A percentile compares a stretch with the other conserved stretches of the same genome.
These are phyloP conservation scores for Carterocephalus palaemon DNA, from an alignment of 2,888 invertebrate species.

Conservation along the genomic window DNA sequence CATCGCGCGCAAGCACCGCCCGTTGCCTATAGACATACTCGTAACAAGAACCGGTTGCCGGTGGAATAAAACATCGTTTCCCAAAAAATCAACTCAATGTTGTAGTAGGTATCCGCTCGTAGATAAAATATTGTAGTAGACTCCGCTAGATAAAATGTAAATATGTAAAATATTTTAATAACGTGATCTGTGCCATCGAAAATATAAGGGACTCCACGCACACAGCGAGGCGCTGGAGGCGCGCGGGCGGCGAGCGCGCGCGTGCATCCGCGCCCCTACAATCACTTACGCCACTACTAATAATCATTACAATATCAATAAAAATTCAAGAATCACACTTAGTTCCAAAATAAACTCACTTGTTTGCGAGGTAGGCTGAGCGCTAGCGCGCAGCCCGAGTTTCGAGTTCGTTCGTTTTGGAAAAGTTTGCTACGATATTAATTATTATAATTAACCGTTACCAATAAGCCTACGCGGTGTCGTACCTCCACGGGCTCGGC, in stretches of 20 bases:
- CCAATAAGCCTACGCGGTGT: conserved; percentile 77
- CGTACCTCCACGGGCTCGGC: conserved; percentile 65
- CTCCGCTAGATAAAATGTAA: conserved; percentile 78
- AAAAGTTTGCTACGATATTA: conserved; percentile 79
- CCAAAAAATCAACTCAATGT: conserved; percentile 77
- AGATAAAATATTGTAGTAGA: conserved; percentile 78
- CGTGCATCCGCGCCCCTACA: conserved; percentile 59
- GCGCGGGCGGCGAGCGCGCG: conserved; percentile 44
- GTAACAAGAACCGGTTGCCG: conserved; percentile 76
- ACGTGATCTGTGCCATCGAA: conserved; percentile 76
- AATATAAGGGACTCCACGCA: conserved; percentile 76
- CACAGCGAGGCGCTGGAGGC: conserved; percentile 62
- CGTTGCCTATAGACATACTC: conserved; percentile 63
- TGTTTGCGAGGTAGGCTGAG: conserved; percentile 85
- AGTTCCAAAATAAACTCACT: conserved; percentile 88
- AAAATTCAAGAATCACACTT: conserved; percentile 86
- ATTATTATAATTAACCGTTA: conserved; percentile 77
- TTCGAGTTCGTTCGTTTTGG: conserved; percentile 81
- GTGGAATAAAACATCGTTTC: conserved; percentile 78
- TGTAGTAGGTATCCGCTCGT: conserved; percentile 77
- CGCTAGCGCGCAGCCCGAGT: conserved; percentile 78
- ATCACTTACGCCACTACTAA: conserved; percentile 78
- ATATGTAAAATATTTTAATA: conserved; percentile 78
- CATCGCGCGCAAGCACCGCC: conserved; percentile 51
- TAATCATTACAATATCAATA: conserved; percentile 79